Conservation (phyloP, 2,113 vertebrate genomes). For the Prunella himalayana region DNA sequence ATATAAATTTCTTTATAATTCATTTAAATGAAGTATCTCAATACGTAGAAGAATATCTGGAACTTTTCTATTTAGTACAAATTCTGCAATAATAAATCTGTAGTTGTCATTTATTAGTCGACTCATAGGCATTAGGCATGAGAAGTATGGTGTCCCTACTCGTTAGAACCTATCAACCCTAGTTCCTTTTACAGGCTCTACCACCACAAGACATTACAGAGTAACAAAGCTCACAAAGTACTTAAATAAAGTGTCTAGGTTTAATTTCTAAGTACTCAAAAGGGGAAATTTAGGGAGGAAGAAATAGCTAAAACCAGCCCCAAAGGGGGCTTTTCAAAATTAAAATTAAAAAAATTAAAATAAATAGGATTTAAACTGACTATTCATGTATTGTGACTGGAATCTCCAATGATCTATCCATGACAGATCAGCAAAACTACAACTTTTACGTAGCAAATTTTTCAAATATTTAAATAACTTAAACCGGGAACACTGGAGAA, state of each 20-base stretch:
- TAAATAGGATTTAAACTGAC: slow-evolving; percentile 78
- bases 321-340: slow-evolving; percentile 48
- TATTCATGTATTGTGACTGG: slow-evolving; percentile 62
- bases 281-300: slow-evolving; percentile 66
- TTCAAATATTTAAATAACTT: slow-evolving; percentile 77
- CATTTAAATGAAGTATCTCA: slow-evolving; percentile 70
- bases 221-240: slow-evolving; percentile 77
- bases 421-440: slow-evolving; percentile 60
- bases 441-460: slow-evolving; percentile 60
- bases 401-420: slow-evolving; percentile 69
- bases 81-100: slow-evolving; percentile 74
- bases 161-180: slow-evolving; percentile 70
- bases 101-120: slow-evolving; percentile 70
- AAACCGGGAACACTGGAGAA: slow-evolving; percentile 58
- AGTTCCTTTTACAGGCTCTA: slow-evolving; percentile 72
- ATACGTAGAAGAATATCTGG: slow-evolving; percentile 72
- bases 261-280: slow-evolving; percentile 76
- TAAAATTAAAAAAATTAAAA: slow-evolving; percentile 73
- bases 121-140: slow-evolving; percentile 64
- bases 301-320: slow-evolving; percentile 71
- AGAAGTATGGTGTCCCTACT: slow-evolving; percentile 66
- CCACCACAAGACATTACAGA: slow-evolving; percentile 75
- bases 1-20: slow-evolving; percentile 68
- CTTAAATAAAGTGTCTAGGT: slow-evolving; percentile 80
- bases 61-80: slow-evolving; percentile 71